phyloP scores from a whole-genome alignment of 2,113 vertebrate species.

The Phaetusa simplex region DNA sequence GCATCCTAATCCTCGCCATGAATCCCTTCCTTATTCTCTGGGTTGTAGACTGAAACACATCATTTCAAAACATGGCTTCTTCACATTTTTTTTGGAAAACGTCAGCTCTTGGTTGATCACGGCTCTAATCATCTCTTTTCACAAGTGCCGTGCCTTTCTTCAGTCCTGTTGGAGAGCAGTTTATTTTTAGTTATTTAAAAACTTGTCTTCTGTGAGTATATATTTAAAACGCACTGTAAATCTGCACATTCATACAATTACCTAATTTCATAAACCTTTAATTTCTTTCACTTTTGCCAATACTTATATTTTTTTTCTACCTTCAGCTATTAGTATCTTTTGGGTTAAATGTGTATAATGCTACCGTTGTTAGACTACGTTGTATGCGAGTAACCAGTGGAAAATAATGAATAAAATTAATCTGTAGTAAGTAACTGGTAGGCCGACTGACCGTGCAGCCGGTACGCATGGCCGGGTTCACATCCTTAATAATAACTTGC shows the following conservation, averaged over 20 bases:
- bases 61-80: slow-evolving; percentile 36
- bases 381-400: neutral
- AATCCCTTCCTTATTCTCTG: slow-evolving; percentile 68
- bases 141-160: neutral
- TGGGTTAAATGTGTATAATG: neutral
- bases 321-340: neutral
- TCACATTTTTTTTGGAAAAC: slow-evolving; percentile 18
- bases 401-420: neutral
- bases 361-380: neutral
- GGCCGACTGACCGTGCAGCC: neutral
- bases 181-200: slow-evolving; percentile 13
- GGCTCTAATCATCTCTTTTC: neutral
- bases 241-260: neutral
- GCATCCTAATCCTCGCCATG: slow-evolving; percentile 58
- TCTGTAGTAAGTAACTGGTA: neutral
- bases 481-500: neutral
- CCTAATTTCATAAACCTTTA: neutral
- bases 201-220: neutral
- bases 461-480: fast-evolving
- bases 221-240: neutral
- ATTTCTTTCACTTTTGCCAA: neutral
- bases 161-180: neutral
- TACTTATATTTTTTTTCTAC: neutral
- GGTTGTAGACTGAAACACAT: slow-evolving; percentile 24
- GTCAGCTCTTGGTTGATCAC: slow-evolving; percentile 9